Percentiles rank a stretch among this genome's conserved stretches.
Conservation (phyloP, 2,797 vertebrate species). For the Todus mexicanus region DNA sequence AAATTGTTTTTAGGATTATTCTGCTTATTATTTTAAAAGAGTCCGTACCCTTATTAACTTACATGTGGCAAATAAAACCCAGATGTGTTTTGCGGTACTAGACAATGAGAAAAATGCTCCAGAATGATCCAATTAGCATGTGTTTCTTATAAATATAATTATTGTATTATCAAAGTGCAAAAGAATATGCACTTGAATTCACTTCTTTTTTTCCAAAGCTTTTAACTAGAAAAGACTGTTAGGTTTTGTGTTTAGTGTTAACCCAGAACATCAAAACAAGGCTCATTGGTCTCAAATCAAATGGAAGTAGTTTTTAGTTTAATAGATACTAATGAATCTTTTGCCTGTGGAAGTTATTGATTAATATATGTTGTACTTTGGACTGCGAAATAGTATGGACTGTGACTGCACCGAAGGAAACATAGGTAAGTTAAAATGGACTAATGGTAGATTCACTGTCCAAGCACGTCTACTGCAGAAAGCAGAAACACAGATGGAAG, state of each 20-base stretch:
- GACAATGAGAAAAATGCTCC: conserved; percentile 67
- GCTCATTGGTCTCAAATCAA: not conserved
- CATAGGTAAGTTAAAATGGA: not conserved
- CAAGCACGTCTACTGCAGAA: not conserved
- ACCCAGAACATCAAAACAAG: not conserved
- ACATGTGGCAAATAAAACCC: conserved; percentile 70
- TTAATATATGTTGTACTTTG: not conserved
- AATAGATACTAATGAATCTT: not conserved
- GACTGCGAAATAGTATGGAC: not conserved
- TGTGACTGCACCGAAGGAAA: not conserved
- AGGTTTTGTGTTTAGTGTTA: not conserved
- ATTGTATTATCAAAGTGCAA: conserved; percentile 63
- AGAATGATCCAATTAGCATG: conserved; percentile 63
- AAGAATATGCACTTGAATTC: conserved; percentile 26
- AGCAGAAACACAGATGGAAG: not conserved
- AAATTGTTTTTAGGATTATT: conserved; percentile 63
- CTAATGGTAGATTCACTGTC: not conserved
- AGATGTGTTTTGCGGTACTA: conserved; percentile 66
- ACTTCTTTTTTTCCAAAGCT: conserved; percentile 15
- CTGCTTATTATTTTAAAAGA: conserved; percentile 63
- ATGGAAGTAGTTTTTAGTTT: not conserved
- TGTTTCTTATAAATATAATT: conserved; percentile 72
- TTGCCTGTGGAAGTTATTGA: not conserved
- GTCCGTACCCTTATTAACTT: conserved; percentile 59
- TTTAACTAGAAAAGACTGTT: conserved; percentile 38